Conservation (phyloP, 1,140 invertebrate genomes). For the Bicyclus anynana region DNA sequence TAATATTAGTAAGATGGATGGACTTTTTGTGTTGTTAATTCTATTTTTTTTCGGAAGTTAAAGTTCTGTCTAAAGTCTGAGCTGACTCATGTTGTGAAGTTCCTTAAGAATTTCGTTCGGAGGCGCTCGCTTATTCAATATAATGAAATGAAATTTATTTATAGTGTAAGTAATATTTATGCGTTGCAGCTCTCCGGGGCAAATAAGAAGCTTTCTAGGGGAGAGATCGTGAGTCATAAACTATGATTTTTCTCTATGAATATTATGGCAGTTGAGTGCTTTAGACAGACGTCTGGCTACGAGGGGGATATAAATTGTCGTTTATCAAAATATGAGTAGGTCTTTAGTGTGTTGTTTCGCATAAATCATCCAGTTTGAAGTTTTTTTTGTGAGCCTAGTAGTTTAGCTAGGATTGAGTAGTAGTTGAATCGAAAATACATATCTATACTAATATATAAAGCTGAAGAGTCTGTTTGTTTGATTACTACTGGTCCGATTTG, state of each 20-base stretch:
- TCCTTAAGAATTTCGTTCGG: slow-evolving; percentile 23
- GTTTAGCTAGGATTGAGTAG: too few relatives aligned
- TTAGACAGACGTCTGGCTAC: slow-evolving; percentile 43
- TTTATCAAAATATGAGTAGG: slow-evolving; percentile 33
- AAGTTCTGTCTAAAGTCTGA: not conserved
- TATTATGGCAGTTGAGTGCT: slow-evolving; percentile 54
- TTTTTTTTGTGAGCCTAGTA: not conserved
- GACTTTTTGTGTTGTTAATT: too few relatives aligned
- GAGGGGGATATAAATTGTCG: slow-evolving; percentile 44
- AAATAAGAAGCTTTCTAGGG: slow-evolving; percentile 56
- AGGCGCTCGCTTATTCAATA: slow-evolving; percentile 42
- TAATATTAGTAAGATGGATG: too few relatives aligned
- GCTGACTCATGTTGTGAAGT: not conserved
- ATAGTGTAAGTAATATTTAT: slow-evolving; percentile 68
- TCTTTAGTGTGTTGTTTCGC: slow-evolving; percentile 7
- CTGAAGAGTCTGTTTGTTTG: too few relatives aligned
- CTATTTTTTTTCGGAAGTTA: too few relatives aligned
- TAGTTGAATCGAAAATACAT: too few relatives aligned
- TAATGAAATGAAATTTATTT: slow-evolving; percentile 58
- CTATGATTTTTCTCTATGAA: slow-evolving; percentile 68
- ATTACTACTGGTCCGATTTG: too few relatives aligned
- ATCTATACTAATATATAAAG: too few relatives aligned
- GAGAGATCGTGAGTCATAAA: slow-evolving; percentile 67
- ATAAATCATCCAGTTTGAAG: not conserved
- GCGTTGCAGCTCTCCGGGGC: slow-evolving; percentile 36